Conservation (phyloP, 1,140 invertebrate genomes). For the Drosophila elegans region DNA sequence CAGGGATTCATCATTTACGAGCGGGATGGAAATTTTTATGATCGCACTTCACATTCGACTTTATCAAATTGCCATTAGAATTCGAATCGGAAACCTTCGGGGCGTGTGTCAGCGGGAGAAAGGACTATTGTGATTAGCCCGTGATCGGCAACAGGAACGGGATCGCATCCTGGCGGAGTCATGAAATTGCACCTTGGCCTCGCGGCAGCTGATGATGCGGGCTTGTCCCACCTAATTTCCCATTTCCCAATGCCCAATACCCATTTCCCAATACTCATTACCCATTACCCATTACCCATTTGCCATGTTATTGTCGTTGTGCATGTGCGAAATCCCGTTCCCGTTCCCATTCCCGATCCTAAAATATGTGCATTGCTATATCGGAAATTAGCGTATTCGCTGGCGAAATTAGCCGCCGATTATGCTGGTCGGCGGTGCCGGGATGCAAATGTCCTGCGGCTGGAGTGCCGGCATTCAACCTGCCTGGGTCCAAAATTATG, state of each 20-base stretch:
- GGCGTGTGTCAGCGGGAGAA: conserved; percentile 33
- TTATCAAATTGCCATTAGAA: conserved; percentile 51
- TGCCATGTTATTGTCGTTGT: conserved; percentile 41
- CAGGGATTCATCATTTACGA: conserved; percentile 42
- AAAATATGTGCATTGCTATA: conserved; percentile 4
- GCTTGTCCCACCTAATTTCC: conserved; percentile 10
- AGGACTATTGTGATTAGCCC: conserved; percentile 38
- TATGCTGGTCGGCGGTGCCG: conserved; percentile 50
- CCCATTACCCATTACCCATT: conserved; percentile 5
- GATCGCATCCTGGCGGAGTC: conserved; percentile 12
- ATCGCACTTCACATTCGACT: conserved; percentile 30
- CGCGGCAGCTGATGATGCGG: conserved; percentile 44
- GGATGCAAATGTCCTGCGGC: conserved; percentile 13
- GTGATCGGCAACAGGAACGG: conserved; percentile 24
- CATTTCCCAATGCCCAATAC: too few relatives aligned
- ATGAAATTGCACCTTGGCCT: conserved; percentile 44
- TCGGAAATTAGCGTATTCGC: conserved; percentile 70
- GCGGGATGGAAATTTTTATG: conserved; percentile 35
- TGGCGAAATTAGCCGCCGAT: conserved; percentile 52
- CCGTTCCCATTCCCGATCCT: neutral
- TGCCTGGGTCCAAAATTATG: conserved; percentile 6
- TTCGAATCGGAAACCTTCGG: conserved; percentile 27
- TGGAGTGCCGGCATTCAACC: neutral
- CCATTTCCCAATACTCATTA: neutral
- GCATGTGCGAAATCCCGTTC: conserved; percentile 33